phyloP scores from a whole-genome alignment of 2,113 vertebrate genomes.

The Nettapus auritus region DNA sequence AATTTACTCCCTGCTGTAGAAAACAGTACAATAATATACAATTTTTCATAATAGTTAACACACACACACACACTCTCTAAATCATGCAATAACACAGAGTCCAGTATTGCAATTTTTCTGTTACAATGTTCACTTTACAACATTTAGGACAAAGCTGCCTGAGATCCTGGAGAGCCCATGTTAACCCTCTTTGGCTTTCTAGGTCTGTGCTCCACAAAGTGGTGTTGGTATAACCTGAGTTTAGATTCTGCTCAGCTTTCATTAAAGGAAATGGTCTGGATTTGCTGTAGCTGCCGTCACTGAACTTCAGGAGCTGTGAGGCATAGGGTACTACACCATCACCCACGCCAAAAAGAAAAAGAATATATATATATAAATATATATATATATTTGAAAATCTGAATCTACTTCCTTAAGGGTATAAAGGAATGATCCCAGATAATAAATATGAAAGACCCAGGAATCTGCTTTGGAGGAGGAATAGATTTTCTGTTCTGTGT shows the following conservation, averaged over 20 bases:
- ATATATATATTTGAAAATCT: neutral
- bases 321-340: too few species aligned
- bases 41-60: neutral
- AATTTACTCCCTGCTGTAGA: neutral
- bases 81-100: neutral
- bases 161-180: too few species aligned
- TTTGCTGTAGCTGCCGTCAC: too few species aligned
- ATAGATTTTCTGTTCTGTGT: neutral
- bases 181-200: too few species aligned
- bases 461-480: neutral
- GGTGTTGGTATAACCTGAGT: too few species aligned
- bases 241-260: too few species aligned
- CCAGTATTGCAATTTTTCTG: neutral
- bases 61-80: neutral
- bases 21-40: neutral
- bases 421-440: neutral
- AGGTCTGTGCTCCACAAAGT: too few species aligned
- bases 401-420: neutral
- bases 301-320: too few species aligned
- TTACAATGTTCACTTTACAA: neutral
- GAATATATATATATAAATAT: neutral
- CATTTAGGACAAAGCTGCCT: too few species aligned
- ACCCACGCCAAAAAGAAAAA: neutral
- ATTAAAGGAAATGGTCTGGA: too few species aligned
- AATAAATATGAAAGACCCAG: neutral